These are phyloP conservation scores for Nephila pilipes DNA, from an alignment of 1,140 invertebrate genomes.

Conservation along the genomic window DNA sequence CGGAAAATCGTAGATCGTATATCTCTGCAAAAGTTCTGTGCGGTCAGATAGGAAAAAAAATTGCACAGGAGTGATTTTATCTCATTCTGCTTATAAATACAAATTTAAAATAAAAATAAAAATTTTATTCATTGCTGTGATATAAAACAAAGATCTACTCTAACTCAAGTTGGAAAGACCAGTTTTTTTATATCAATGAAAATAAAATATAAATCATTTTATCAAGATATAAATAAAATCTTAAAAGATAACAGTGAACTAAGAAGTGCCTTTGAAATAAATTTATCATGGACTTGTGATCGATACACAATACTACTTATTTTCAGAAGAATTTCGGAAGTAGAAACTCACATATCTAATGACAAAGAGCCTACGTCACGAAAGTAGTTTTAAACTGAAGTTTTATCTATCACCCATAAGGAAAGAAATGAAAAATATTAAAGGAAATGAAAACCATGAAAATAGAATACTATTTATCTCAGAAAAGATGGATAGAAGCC, in stretches of 20 bases:
- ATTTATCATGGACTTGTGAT: slow-evolving; percentile 2
- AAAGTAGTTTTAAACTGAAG: slow-evolving; percentile 32
- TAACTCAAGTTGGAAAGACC: neutral
- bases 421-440: slow-evolving; percentile 23
- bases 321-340: slow-evolving; percentile 1
- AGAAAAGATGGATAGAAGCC: slow-evolving; percentile 16
- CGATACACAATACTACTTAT: slow-evolving; percentile 23
- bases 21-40: no score
- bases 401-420: slow-evolving; percentile 24
- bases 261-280: neutral
- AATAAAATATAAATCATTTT: neutral
- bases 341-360: slow-evolving; percentile 35
- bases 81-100: no score
- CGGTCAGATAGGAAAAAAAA: no score
- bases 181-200: neutral
- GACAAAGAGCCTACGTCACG: slow-evolving; percentile 28
- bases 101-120: no score
- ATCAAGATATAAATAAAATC: slow-evolving; percentile 8
- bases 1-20: no score
- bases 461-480: slow-evolving; percentile 35
- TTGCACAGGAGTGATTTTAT: no score
- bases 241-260: neutral
- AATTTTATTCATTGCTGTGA: neutral
- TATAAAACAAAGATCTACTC: neutral
- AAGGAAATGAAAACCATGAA: slow-evolving; percentile 13